A percentile compares a stretch with the other conserved stretches of the same genome.
phyloP scores from a whole-genome alignment of 1,140 invertebrate genomes.

The Tetramorium parvispinum region DNA sequence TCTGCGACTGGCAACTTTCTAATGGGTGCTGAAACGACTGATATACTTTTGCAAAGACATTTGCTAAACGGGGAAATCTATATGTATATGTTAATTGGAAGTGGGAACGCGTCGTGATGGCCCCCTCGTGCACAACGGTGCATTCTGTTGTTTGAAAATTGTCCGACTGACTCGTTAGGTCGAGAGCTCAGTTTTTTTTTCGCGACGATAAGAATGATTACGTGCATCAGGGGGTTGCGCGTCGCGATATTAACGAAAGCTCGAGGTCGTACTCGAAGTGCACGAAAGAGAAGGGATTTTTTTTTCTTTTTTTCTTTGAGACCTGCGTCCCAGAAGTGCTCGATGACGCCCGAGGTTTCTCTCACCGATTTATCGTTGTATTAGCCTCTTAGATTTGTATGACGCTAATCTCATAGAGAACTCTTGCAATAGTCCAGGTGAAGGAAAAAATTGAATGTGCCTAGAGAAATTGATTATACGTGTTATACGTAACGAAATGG shows the following conservation, averaged over 20 bases:
- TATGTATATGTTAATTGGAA: conserved; percentile 41
- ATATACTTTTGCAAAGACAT: conserved; percentile 22
- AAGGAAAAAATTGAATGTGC: background rate
- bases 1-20: conserved; percentile 78
- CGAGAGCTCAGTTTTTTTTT: background rate
- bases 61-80: conserved; percentile 23
- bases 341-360: background rate
- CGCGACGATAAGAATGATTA: background rate
- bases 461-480: background rate
- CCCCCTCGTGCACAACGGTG: conserved; percentile 5
- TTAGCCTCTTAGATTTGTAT: background rate
- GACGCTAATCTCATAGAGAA: background rate
- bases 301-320: background rate
- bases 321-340: conserved; percentile 17
- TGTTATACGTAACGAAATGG: background rate
- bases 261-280: conserved; percentile 57
- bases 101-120: conserved; percentile 19
- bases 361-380: background rate
- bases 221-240: conserved; percentile 19
- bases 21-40: conserved; percentile 67
- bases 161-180: background rate
- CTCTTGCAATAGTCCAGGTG: background rate
- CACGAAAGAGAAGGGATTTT: conserved; percentile 64
- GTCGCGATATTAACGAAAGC: conserved; percentile 64
- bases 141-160: background rate